These are phyloP conservation scores for Verasper variegatus DNA, from an alignment of 2,113 vertebrate genomes.

Conservation along the genomic window DNA sequence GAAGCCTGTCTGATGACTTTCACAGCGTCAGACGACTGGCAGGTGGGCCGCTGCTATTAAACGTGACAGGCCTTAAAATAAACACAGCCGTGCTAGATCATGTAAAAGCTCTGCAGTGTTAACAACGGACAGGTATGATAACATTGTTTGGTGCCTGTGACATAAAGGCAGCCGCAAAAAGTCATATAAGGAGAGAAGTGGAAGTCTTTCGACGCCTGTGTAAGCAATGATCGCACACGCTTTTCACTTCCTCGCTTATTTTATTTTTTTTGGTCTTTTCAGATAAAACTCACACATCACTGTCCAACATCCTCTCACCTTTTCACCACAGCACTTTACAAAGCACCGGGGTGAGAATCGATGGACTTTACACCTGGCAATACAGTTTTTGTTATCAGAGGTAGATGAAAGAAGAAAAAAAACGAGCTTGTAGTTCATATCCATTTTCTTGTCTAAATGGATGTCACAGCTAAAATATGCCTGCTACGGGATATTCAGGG, in stretches of 20 bases:
- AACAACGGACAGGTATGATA: constrained; percentile 64
- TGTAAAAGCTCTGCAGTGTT: constrained; percentile 61
- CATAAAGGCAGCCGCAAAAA: constrained; percentile 42
- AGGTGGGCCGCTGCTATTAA: constrained; percentile 59
- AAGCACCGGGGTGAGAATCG: constrained; percentile 34
- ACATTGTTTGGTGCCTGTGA: constrained; percentile 64
- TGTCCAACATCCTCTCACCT: constrained; percentile 25
- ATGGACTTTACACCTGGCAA: constrained; percentile 46
- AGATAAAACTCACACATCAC: constrained; percentile 45
- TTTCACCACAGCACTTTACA: constrained; percentile 17
- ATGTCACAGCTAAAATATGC: constrained; percentile 74
- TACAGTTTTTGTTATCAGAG: constrained; percentile 50
- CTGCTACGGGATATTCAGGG: constrained; percentile 70
- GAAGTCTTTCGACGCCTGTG: constrained; percentile 41
- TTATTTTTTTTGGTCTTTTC: constrained; percentile 31
- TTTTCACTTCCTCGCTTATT: constrained; percentile 29
- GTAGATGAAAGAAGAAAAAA: constrained; percentile 46
- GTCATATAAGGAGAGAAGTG: constrained; percentile 39
- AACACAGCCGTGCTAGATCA: constrained; percentile 53
- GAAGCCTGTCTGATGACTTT: constrained; percentile 57
- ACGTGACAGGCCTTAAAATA: constrained; percentile 68
- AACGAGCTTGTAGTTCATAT: constrained; percentile 54
- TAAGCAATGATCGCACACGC: constrained; percentile 46
- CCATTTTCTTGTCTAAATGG: constrained; percentile 71
- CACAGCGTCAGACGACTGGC: constrained; percentile 44